A percentile compares a stretch with the other conserved stretches of the same genome.
Evolutionary conservation across 2,113 vertebrate species (phyloP).

Genomic region (Ctenodactylus gundi): DNA sequence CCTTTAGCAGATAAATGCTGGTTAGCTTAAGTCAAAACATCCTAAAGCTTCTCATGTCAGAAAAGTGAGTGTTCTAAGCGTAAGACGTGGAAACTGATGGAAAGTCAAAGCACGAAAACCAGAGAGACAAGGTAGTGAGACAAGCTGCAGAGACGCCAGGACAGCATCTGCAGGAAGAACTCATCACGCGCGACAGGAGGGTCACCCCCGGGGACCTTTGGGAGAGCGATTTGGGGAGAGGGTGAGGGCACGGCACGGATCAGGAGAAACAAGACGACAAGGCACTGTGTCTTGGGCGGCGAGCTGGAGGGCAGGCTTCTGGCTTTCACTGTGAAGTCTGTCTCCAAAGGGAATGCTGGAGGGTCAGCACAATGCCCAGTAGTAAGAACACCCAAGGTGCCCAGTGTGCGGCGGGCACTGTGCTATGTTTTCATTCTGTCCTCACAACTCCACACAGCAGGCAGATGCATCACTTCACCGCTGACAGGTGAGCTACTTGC

Average conservation of each 20-base stretch:
- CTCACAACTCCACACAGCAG: not conserved
- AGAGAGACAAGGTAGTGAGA: rapidly evolving
- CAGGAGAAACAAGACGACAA: not conserved
- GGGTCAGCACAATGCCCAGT: rapidly evolving
- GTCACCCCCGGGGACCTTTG: not conserved
- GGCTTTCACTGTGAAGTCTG: not conserved
- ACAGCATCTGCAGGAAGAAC: not conserved
- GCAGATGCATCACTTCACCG: not conserved
- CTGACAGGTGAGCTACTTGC: not conserved
- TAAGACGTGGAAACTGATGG: not conserved
- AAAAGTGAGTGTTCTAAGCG: not conserved
- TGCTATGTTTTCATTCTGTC: not conserved
- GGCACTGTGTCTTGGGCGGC: not conserved
- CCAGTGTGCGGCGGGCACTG: not conserved
- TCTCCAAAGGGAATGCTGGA: not conserved
- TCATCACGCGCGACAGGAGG: not conserved
- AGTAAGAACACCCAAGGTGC: rapidly evolving
- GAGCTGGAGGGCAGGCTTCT: not conserved
- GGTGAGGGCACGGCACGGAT: rapidly evolving
- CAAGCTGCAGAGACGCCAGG: rapidly evolving
- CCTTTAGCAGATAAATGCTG: not conserved
- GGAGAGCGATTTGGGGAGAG: not conserved
- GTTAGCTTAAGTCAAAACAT: not conserved
- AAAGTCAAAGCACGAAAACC: not conserved
- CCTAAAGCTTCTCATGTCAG: not conserved